Base-by-base conservation (phyloP, 2,797 vertebrate genomes). In the Diplodus sargus region DNA sequence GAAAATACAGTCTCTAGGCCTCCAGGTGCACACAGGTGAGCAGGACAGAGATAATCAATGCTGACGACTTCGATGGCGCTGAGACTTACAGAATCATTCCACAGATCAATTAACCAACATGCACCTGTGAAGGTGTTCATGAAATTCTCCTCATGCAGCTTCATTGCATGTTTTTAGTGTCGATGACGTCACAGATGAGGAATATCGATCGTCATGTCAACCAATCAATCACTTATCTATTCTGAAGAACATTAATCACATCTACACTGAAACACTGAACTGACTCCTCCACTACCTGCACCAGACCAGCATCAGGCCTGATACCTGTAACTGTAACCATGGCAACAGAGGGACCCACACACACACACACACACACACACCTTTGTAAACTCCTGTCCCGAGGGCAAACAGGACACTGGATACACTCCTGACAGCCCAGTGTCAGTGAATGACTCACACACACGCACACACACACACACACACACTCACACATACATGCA, bases 361-460 rank as follows among this genome's bases (percentile, higher is more conserved):
- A 25, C 25, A 43, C 66, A 43, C 68, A 2, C 59, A 45, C 12
- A 43, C 66, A 45, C 68, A 52, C 52, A 4, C 39, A 68, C 53
- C 9, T 53, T 11, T 65, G 0, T 17, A 70, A 76, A 83, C 39
- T 18, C 22, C 22, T 47, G 43, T 30, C 70, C 71, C 0, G 52
- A 58, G 71, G 75, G 34, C 54, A 51, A 25, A 48, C 16, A 9
- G 54, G 78, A 79, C 78, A 63, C 68, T 30, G 61, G 74, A 78
- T 22, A 53, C 72, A 61, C 57, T 34, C 42, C 34, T 47, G 30
- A 54, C 63, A 61, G 22, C 42, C 54, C 51, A 4, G 17, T 20
- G 64, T 4, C 45, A 34, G 34, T 34, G 34, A 17, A 5, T 83
- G 53, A 7, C 53, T 56, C 52, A 20, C 48, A 49, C 48, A 49